Conservation (phyloP, 2,113 vertebrate genomes). For the Ailurus styani region DNA sequence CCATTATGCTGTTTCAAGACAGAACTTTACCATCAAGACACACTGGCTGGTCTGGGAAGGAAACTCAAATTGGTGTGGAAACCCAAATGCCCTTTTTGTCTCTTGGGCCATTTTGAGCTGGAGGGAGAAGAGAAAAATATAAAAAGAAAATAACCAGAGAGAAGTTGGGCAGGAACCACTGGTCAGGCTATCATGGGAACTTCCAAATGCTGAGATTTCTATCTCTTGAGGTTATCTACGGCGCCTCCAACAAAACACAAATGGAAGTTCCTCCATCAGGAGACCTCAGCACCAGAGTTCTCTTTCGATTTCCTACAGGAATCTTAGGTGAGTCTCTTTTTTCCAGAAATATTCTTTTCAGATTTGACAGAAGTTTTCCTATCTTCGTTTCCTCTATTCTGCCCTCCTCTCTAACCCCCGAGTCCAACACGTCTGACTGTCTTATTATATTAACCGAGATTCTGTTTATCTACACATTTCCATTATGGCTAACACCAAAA, state of each 20-base stretch:
- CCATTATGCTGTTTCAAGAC: background rate
- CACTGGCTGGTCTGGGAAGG: background rate
- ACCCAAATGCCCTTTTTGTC: background rate
- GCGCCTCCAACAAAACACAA: background rate
- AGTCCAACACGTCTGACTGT: background rate
- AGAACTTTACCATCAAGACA: background rate
- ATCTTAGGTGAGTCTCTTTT: background rate
- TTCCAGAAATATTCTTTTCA: background rate
- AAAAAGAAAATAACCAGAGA: background rate
- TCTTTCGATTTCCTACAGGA: background rate
- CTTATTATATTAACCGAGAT: background rate
- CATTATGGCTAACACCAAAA: background rate
- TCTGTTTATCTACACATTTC: constrained; percentile 32
- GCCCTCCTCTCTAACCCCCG: no score
- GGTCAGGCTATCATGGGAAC: rapidly evolving
- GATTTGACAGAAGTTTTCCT: background rate
- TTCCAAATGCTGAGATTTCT: background rate
- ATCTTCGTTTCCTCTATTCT: background rate
- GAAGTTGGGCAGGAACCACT: background rate
- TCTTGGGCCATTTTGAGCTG: background rate
- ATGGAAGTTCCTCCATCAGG: background rate
- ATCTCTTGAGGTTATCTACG: background rate
- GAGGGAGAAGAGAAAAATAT: background rate
- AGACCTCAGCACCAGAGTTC: background rate
- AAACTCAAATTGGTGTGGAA: background rate